Conservation (phyloP, 2,888 invertebrate species). For the Carabus problematicus region DNA sequence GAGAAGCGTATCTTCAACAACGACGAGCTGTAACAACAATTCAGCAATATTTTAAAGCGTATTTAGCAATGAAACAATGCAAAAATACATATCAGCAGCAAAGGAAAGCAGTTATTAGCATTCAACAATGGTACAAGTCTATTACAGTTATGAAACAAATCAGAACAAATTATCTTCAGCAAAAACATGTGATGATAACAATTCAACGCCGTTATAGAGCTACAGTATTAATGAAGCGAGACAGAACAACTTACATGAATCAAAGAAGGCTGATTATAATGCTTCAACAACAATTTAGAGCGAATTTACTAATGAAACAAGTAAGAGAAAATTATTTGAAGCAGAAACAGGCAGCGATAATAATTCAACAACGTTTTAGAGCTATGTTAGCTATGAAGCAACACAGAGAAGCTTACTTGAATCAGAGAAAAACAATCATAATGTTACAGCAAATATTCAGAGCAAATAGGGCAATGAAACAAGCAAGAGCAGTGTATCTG, state of each 20-base stretch:
- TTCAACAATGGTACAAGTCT: conserved; percentile 58
- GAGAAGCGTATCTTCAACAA: conserved; percentile 53
- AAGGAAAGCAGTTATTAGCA: conserved; percentile 50
- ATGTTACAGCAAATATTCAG: conserved; percentile 59
- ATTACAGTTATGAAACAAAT: conserved; percentile 53
- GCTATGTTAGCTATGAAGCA: conserved; percentile 52
- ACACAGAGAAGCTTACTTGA: conserved; percentile 54
- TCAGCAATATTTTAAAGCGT: conserved; percentile 58
- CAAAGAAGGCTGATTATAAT: conserved; percentile 13
- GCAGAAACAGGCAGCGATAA: conserved; percentile 48
- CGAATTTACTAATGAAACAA: conserved; percentile 44
- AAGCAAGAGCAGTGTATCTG: conserved; percentile 52
- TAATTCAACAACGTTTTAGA: conserved; percentile 47
- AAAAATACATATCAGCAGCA: conserved; percentile 37
- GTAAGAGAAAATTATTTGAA: conserved; percentile 47
- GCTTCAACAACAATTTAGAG: conserved; percentile 38
- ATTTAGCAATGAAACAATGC: conserved; percentile 50
- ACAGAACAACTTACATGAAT: conserved; percentile 42
- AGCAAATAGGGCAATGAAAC: conserved; percentile 52
- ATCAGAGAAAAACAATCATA: conserved; percentile 53
- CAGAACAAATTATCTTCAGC: conserved; percentile 45
- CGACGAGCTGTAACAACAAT: conserved; percentile 55
- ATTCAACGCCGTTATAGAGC: conserved; percentile 51
- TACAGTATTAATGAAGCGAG: conserved; percentile 5
- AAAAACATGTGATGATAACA: conserved; percentile 47